These are phyloP conservation scores for Cinclus cinclus DNA, from an alignment of 2,113 vertebrate species.

Conservation along the genomic window DNA sequence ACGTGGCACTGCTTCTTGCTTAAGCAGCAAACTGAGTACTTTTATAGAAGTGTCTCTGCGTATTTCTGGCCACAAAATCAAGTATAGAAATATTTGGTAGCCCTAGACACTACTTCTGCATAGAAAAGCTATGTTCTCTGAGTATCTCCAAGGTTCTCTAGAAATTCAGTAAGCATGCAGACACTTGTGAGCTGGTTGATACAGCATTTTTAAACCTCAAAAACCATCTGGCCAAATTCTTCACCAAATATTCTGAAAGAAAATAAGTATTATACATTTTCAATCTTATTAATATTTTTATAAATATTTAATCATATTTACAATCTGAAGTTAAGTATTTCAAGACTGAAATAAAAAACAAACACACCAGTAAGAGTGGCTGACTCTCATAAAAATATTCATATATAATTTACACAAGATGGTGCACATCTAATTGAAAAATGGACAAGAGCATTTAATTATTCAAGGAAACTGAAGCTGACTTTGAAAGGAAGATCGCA, in stretches of 20 bases:
- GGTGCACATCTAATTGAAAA: not conserved
- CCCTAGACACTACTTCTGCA: not conserved
- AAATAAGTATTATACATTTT: not conserved
- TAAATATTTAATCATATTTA: not conserved
- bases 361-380: not conserved
- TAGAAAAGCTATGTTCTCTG: not conserved
- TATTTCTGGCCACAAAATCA: not conserved
- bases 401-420: not conserved
- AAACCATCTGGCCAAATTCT: not conserved
- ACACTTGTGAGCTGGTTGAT: not conserved
- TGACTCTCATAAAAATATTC: not conserved
- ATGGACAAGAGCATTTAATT: not conserved
- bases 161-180: not conserved
- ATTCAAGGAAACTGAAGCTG: not conserved
- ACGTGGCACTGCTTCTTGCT: not conserved
- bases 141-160: not conserved
- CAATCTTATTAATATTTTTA: not conserved
- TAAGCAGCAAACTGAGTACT: not conserved
- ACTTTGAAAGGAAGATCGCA: not conserved
- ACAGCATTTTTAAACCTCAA: not conserved
- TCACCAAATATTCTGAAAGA: not conserved
- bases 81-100: accelerated
- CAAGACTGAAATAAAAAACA: not conserved
- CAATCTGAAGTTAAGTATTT: not conserved
- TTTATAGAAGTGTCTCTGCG: not conserved